phyloP scores from a whole-genome alignment of 1,140 invertebrate genomes.

The Zaprionus capensis region DNA sequence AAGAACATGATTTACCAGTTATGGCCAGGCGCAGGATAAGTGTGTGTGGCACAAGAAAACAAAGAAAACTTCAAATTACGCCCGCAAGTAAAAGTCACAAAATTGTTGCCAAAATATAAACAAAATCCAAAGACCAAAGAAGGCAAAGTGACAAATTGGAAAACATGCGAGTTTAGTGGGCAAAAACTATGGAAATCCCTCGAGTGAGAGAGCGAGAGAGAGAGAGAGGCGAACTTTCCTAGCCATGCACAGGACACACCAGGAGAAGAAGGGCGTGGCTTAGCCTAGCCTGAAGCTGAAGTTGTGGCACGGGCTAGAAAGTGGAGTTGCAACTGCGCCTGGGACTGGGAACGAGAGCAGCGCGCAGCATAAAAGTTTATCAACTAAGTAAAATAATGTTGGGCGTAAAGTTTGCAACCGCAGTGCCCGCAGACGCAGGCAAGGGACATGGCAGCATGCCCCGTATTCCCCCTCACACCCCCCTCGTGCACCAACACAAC shows the following conservation, averaged over 20 bases:
- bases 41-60: constrained; percentile 22
- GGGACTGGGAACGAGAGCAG: constrained; percentile 19
- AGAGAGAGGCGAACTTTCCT: constrained; percentile 1
- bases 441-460: constrained; percentile 24
- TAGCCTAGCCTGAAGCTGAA: constrained; percentile 12
- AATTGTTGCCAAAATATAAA: constrained; percentile 51
- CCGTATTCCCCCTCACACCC: background rate
- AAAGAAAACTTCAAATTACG: constrained; percentile 53
- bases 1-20: constrained; percentile 50
- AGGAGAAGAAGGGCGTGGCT: constrained; percentile 16
- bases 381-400: constrained; percentile 82
- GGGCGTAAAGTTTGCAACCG: constrained; percentile 77
- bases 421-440: constrained; percentile 63
- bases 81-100: constrained; percentile 59
- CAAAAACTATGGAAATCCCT: constrained; percentile 40
- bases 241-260: constrained; percentile 22
- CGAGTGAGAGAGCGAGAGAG: background rate
- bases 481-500: constrained; percentile 43
- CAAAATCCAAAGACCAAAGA: constrained; percentile 50
- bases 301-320: constrained; percentile 8
- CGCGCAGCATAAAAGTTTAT: constrained; percentile 72
- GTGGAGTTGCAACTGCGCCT: constrained; percentile 7
- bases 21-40: background rate
- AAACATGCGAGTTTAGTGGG: constrained; percentile 49
- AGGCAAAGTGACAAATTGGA: constrained; percentile 72